Evolutionary conservation across 2,113 vertebrate species (phyloP), one percentile per base, ranked within the genome.

Genomic region (Lasiurus cinereus): DNA sequence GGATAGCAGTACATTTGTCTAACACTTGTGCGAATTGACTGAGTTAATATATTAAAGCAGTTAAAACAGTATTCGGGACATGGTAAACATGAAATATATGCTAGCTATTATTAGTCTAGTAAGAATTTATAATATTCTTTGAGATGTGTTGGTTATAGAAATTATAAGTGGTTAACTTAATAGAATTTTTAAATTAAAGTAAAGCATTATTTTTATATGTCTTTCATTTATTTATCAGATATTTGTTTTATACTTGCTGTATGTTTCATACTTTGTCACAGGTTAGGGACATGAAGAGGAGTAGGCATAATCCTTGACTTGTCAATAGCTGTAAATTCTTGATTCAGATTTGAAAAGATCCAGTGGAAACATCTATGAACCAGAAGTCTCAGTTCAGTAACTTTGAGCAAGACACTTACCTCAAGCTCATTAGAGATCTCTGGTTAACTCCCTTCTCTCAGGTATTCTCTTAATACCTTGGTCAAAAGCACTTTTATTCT

Each of bases 341-440:
- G 83, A 82, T 19, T 87, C 56, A 69, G 67, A 48, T 79, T 82
- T 76, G 46, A 74, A 91, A 91, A 67, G 22, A 78, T 84, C 43
- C 8, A 43, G 3, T 54, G 33, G 54, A 66, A 86, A 54, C 82
- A 80, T 66, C 52, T 80, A 36, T 56, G 33, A 87, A 24, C 27
- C 43, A 54, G 33, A 46, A 74, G 46, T 56, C 22, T 29, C 3
- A 46, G 69, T 24, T 67, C 27, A 83, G 59, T 48, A 31, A 82
- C 46, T 82, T 82, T 82, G 21, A 74, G 54, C 48, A 64, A 86
- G 46, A 43, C 8, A 19, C 48, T 91, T 91, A 74, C 69, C 31
- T 67, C 31, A 39, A 22, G 22, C 56, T 69, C 9, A 14, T 24
- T 87, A 82, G 8, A 77, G 14, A 76, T 43, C 50, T 83, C 50